Percentiles rank a stretch among this genome's conserved stretches.
Evolutionary conservation across 2,888 invertebrate species (phyloP).

Genomic region (Chaitophorus viminalis): DNA sequence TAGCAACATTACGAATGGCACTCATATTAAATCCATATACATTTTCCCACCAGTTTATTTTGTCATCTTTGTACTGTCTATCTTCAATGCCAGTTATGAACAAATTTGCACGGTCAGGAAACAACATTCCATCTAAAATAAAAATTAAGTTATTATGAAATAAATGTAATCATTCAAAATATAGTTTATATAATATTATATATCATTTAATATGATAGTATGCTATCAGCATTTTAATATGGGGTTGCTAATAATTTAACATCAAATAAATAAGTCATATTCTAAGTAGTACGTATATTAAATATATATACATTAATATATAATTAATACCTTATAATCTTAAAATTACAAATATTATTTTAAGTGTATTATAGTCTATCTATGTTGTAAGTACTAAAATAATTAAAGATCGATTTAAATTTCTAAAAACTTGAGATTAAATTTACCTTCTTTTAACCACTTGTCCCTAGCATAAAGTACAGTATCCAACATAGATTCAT

Average conservation of each 20-base stretch:
- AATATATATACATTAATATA: too few relatives aligned
- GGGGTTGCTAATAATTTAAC: too few relatives aligned
- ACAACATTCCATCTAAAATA: constrained; percentile 70
- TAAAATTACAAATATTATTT: neutral
- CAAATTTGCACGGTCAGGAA: constrained; percentile 81
- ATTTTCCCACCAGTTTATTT: constrained; percentile 99
- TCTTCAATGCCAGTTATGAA: constrained; percentile 95
- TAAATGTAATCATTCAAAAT: neutral
- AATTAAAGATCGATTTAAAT: neutral
- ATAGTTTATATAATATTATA: too few relatives aligned
- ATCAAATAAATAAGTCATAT: too few relatives aligned
- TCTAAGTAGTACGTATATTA: too few relatives aligned
- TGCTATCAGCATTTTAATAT: too few relatives aligned
- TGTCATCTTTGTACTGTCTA: constrained; percentile 99
- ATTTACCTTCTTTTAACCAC: constrained; percentile 78
- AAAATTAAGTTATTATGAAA: constrained; percentile 71
- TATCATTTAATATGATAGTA: too few relatives aligned
- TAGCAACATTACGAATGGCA: constrained; percentile 96
- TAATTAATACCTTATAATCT: too few relatives aligned
- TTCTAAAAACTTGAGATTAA: constrained; percentile 69
- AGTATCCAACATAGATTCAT: constrained; percentile 99
- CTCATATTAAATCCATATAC: constrained; percentile 99
- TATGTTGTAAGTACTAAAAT: neutral
- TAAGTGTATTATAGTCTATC: neutral
- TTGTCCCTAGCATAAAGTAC: constrained; percentile 98